Conservation (phyloP, 2,797 vertebrate species). For the Antennarius maculatus region DNA sequence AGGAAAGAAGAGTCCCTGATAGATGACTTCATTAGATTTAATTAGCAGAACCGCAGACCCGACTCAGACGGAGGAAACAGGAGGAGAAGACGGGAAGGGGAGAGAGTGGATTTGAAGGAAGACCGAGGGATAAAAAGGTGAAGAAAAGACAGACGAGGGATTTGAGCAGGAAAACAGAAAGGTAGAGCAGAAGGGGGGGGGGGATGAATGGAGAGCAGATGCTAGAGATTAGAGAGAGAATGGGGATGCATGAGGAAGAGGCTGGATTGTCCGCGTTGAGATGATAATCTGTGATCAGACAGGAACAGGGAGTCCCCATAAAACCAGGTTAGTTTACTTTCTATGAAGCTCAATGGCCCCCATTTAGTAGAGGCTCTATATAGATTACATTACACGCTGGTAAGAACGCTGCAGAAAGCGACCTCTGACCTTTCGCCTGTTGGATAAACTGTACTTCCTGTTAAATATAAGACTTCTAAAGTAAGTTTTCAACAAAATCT, state of each 20-base stretch:
- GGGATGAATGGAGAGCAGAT: conserved; percentile 61
- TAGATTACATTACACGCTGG: conserved; percentile 53
- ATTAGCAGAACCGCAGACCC: conserved; percentile 75
- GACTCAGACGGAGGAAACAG: conserved; percentile 58
- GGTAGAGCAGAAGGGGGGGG: conserved; percentile 35
- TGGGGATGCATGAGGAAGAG: conserved; percentile 38
- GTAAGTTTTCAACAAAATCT: not conserved
- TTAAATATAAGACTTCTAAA: conserved; percentile 57
- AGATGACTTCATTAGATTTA: conserved; percentile 84
- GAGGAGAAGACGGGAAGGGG: conserved; percentile 37
- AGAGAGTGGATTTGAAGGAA: conserved; percentile 53
- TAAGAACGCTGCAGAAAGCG: conserved; percentile 62
- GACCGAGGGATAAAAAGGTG: conserved; percentile 49
- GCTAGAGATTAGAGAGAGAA: conserved; percentile 54
- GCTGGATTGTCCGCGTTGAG: conserved; percentile 19
- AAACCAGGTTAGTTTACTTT: conserved; percentile 13
- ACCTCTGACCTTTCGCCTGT: conserved; percentile 74
- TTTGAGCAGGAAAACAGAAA: conserved; percentile 43
- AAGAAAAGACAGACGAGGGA: conserved; percentile 36
- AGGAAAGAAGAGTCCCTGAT: conserved; percentile 79
- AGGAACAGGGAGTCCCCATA: not conserved
- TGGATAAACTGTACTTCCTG: conserved; percentile 55
- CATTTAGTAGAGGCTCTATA: conserved; percentile 20
- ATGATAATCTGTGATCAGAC: conserved; percentile 36
- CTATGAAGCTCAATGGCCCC: conserved; percentile 27